phyloP scores from a whole-genome alignment of 2,888 invertebrate genomes.

The Phasia obesa region DNA sequence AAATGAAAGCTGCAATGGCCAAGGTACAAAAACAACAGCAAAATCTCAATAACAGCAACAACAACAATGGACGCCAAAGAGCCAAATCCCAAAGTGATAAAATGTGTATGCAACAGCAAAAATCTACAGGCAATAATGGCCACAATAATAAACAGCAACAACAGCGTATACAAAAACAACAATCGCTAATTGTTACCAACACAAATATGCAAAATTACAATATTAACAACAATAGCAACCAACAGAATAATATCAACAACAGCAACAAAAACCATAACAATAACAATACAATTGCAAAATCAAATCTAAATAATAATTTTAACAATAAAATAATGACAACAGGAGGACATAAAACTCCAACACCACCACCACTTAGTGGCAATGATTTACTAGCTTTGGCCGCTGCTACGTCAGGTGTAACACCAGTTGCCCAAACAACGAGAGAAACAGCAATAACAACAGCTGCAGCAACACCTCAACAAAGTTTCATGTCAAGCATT shows the following conservation, averaged over 20 bases:
- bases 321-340: slow-evolving; percentile 60
- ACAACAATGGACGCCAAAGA: slow-evolving; percentile 72
- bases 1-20: slow-evolving; percentile 73
- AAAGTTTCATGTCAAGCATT: slow-evolving; percentile 1
- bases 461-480: slow-evolving; percentile 33
- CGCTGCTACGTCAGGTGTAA: slow-evolving; percentile 75
- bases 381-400: slow-evolving; percentile 76
- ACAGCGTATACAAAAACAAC: slow-evolving; percentile 72
- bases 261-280: slow-evolving; percentile 44
- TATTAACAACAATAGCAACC: slow-evolving; percentile 60
- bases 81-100: slow-evolving; percentile 79
- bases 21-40: slow-evolving; percentile 72
- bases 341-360: slow-evolving; percentile 62
- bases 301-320: slow-evolving; percentile 61
- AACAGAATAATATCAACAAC: slow-evolving; percentile 39
- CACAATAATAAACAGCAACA: slow-evolving; percentile 66
- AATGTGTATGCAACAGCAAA: slow-evolving; percentile 67
- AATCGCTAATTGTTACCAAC: slow-evolving; percentile 72
- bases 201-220: slow-evolving; percentile 71
- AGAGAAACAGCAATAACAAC: slow-evolving; percentile 36
- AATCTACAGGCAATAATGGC: slow-evolving; percentile 52
- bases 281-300: slow-evolving; percentile 68
- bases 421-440: slow-evolving; percentile 65
- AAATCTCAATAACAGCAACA: slow-evolving; percentile 66
- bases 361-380: slow-evolving; percentile 72